Evolutionary conservation across 2,797 vertebrate species (phyloP), one percentile per base, ranked within the genome.

Genomic region (Micrastur ruficollis): DNA sequence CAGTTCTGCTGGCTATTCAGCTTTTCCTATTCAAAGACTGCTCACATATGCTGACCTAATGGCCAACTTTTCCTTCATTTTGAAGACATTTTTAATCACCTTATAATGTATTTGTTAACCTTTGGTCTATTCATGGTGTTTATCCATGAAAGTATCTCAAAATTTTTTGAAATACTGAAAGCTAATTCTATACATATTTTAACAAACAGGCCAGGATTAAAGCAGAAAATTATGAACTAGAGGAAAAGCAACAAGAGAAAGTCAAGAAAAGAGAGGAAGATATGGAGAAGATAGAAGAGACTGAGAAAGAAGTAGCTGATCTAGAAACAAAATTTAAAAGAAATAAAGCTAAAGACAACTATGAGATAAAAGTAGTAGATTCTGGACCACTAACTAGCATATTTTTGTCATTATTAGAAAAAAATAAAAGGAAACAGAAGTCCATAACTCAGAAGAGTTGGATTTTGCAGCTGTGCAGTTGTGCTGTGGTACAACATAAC

Each of bases 201-300:
- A 90, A 42, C 82, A 86, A 92, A 72, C 86, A 98, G 98, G 93
- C 80, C 83, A 95, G 29, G 32, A 40, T 98, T 44, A 94, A 47
- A 95, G 17, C 47, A 65, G 26, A 97, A 52, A 66, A 92, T 75
- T 23, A 50, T 61, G 97, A 98, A 18, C 58, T 38, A 31, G 78
- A 94, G 16, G 31, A 82, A 73, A 40, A 68, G 29, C 49, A 59
- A 56, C 97, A 47, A 56, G 63, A 72, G 27, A 86, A 5, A 44
- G 38, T 44, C 0, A 84, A 66, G 49, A 47, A 85, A 81, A 95
- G 88, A 95, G 53, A 55, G 13, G 63, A 95, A 38, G 78, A 94
- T 71, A 8, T 10, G 14, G 65, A 97, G 44, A 63, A 17, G 9
- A 67, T 93, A 90, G 36, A 53, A 44, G 85, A 97, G n/a, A n/a